A percentile compares a stretch with the other conserved stretches of the same genome.
Conservation (phyloP, 1,140 invertebrate species). For the Ceratina calcarata region DNA sequence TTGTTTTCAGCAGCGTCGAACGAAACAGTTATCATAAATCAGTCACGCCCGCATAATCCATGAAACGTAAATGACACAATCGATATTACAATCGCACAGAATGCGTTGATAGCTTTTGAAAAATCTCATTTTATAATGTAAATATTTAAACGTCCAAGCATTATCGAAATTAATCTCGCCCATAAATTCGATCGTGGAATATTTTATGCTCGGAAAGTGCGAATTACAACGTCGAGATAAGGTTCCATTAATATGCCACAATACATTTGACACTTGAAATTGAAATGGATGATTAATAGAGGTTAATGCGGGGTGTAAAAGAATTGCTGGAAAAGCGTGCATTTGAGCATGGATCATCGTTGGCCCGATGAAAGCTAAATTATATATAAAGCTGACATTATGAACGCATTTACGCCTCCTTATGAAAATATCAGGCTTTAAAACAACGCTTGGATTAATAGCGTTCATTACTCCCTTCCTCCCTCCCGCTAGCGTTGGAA, state of each 20-base stretch:
- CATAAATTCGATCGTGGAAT: no score
- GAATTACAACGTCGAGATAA: no score
- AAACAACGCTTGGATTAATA: slow-evolving; percentile 25
- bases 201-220: no score
- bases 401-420: background rate
- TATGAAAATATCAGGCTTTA: slow-evolving; percentile 18
- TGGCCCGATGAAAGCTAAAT: slow-evolving; percentile 1
- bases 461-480: slow-evolving; percentile 10
- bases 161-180: no score
- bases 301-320: background rate
- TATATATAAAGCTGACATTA: background rate
- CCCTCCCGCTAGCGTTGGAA: background rate
- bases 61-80: background rate
- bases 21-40: no score
- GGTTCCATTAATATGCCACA: background rate
- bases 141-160: no score
- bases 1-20: no score
- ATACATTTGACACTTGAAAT: slow-evolving; percentile 1
- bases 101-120: background rate
- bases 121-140: background rate
- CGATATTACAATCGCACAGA: no score
- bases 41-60: no score
- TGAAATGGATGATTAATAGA: background rate
- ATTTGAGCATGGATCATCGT: background rate
- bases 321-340: no score